Percentiles rank a stretch among this genome's conserved stretches.
Evolutionary conservation across 2,888 invertebrate genomes (phyloP).

Genomic region (Dinocampus coccinellae): DNA sequence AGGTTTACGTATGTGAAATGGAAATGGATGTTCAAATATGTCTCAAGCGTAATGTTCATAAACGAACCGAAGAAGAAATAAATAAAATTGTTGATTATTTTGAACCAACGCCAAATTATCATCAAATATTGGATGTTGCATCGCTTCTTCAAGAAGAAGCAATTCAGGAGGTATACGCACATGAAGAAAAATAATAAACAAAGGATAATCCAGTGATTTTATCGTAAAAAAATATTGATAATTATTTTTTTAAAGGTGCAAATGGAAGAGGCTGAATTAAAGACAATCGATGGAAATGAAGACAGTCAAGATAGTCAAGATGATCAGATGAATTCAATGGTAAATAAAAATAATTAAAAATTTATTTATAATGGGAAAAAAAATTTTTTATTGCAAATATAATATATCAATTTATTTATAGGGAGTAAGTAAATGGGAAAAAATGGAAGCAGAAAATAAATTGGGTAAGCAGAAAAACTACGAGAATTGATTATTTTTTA

Average conservation of each 20-base stretch:
- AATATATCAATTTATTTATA: conserved; percentile 45
- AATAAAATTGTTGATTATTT: conserved; percentile 79
- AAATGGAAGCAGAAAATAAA: conserved; percentile 67
- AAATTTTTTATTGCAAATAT: conserved; percentile 28
- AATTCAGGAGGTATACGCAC: conserved; percentile 80
- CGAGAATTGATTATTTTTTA: neutral
- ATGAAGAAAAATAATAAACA: neutral
- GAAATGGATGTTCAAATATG: conserved; percentile 85
- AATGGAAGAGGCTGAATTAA: conserved; percentile 60
- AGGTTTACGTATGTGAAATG: conserved; percentile 94
- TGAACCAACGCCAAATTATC: conserved; percentile 85
- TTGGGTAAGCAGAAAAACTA: conserved; percentile 54
- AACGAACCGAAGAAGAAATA: conserved; percentile 83
- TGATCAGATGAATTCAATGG: conserved; percentile 52
- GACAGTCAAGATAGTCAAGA: conserved; percentile 67
- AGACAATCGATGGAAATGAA: conserved; percentile 51
- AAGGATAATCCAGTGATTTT: neutral
- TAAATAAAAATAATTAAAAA: conserved; percentile 42
- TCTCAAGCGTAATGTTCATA: conserved; percentile 87
- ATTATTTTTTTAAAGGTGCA: conserved; percentile 54
- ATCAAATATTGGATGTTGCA: conserved; percentile 85
- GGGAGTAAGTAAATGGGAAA: conserved; percentile 67
- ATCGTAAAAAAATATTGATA: neutral
- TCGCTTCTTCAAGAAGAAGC: conserved; percentile 86
- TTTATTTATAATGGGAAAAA: conserved; percentile 4